A percentile compares a stretch with the other conserved stretches of the same genome.
Conservation (phyloP, 2,113 vertebrate genomes). For the Bambusicola thoracicus region DNA sequence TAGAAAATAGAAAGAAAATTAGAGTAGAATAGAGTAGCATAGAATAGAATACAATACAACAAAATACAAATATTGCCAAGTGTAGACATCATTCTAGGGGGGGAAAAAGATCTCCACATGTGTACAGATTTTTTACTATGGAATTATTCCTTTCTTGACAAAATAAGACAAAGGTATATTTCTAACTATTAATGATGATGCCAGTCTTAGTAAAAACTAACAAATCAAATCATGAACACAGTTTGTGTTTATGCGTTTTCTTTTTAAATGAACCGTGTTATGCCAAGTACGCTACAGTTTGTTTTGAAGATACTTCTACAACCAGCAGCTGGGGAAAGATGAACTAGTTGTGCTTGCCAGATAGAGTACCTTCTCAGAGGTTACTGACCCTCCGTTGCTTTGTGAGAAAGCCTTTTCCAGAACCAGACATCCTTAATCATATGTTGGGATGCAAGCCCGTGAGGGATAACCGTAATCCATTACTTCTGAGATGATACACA, state of each 20-base stretch:
- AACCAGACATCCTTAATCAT: not conserved
- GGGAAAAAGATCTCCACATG: not conserved
- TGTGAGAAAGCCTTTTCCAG: not conserved
- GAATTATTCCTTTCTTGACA: not conserved
- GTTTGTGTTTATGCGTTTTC: not conserved
- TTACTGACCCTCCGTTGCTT: fast-evolving
- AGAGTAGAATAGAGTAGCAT: not conserved
- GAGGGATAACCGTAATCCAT: not conserved
- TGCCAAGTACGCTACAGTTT: not conserved
- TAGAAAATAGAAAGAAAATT: not conserved
- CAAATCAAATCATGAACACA: not conserved
- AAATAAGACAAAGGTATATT: not conserved
- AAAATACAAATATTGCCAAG: not conserved
- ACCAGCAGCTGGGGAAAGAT: not conserved
- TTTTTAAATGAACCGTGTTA: not conserved
- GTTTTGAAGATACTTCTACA: not conserved
- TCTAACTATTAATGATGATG: not conserved
- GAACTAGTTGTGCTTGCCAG: not conserved
- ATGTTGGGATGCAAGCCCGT: not conserved
- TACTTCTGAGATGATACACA: not conserved
- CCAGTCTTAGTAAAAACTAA: not conserved
- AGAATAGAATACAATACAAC: not conserved
- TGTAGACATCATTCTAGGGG: not conserved
- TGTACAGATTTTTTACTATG: not conserved
- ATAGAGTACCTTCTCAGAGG: not conserved